Conservation (phyloP, 2,888 invertebrate species). For the Tenodera sinensis region DNA sequence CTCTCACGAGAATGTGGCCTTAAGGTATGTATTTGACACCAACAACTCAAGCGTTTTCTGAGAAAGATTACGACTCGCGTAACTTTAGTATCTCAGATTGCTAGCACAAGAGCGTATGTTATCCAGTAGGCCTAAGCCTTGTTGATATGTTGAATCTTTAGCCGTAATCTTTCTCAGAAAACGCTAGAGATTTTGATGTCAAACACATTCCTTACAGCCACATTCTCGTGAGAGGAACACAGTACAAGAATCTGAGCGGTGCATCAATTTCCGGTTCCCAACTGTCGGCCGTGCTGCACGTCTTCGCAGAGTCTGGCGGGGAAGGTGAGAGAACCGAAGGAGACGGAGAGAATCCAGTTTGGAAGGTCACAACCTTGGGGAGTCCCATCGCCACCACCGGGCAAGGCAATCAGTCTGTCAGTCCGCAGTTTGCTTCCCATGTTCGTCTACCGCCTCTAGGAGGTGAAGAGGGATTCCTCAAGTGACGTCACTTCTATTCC, state of each 20-base stretch:
- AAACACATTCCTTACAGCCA: no score
- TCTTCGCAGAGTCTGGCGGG: not conserved
- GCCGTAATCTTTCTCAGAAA: no score
- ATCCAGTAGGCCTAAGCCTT: no score
- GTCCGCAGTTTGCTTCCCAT: not conserved
- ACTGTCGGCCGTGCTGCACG: not conserved
- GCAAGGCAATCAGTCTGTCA: not conserved
- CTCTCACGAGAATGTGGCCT: no score
- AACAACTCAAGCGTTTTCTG: no score
- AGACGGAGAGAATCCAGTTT: not conserved
- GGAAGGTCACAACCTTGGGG: not conserved
- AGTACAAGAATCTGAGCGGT: not conserved
- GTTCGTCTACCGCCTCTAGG: not conserved
- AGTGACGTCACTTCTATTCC: not conserved
- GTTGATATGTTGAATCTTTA: no score
- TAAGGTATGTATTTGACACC: no score
- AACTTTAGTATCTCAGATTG: no score
- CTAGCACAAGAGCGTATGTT: no score
- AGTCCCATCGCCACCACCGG: not conserved
- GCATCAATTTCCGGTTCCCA: slow-evolving; percentile 1
- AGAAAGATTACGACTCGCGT: no score
- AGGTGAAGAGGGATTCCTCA: not conserved
- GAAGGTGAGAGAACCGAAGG: not conserved
- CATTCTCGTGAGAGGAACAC: no score
- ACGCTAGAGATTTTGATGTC: no score